Evolutionary conservation across 2,113 vertebrate species (phyloP).

Genomic region (Himantopus leucocephalus): DNA sequence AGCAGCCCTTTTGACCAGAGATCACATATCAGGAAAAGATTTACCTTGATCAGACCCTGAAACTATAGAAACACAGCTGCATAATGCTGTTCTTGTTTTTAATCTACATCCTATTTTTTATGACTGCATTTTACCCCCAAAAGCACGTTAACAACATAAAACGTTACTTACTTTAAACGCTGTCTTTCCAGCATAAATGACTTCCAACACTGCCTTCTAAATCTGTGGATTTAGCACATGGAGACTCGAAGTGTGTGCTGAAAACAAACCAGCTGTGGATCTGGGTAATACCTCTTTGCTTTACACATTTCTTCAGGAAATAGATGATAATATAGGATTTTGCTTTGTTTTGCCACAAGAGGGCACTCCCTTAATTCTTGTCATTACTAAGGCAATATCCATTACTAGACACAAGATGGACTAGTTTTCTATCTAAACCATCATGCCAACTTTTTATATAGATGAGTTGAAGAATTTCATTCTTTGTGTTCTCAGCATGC

Average conservation of each 20-base stretch:
- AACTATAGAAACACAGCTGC: neutral
- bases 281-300: neutral
- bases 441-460: neutral
- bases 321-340: neutral
- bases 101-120: neutral
- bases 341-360: constrained; percentile 52
- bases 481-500: constrained; percentile 14
- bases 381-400: neutral
- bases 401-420: neutral
- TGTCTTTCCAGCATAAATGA: neutral
- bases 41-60: neutral
- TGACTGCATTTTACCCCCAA: neutral
- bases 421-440: neutral
- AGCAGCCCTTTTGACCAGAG: neutral
- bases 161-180: neutral
- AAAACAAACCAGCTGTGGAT: neutral
- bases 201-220: neutral
- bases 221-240: neutral
- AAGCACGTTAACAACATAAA: neutral
- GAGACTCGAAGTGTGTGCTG: neutral
- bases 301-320: neutral
- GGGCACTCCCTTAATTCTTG: constrained; percentile 7
- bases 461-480: neutral
- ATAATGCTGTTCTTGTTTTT: neutral
- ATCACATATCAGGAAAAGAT: neutral